A percentile compares a stretch with the other conserved stretches of the same genome.
Evolutionary conservation across 2,888 invertebrate species (phyloP).

Genomic region (Coremacera marginata): DNA sequence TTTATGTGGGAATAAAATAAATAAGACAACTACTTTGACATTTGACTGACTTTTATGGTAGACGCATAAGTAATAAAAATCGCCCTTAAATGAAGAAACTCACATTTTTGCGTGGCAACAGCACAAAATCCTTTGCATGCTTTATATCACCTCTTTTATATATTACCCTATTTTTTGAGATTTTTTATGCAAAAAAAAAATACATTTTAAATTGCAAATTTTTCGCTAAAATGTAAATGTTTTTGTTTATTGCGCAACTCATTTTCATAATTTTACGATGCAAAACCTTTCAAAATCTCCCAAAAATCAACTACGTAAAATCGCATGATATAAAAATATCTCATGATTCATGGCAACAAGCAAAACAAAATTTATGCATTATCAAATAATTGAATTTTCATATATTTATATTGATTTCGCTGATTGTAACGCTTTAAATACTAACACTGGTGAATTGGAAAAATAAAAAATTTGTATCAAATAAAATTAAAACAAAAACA

Average conservation of each 20-base stretch:
- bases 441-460: slow-evolving; percentile 13
- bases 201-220: not conserved
- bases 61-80: no score
- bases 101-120: no score
- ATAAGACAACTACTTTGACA: no score
- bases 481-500: slow-evolving; percentile 27
- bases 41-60: no score
- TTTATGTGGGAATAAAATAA: no score
- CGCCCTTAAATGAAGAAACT: no score
- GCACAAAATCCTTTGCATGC: no score
- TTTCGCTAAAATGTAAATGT: not conserved
- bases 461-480: slow-evolving; percentile 17
- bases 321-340: slow-evolving; percentile 17
- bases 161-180: not conserved
- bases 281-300: slow-evolving; percentile 28
- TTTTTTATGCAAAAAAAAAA: not conserved
- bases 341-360: not conserved
- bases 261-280: not conserved
- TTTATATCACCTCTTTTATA: no score
- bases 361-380: not conserved
- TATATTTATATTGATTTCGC: slow-evolving; percentile 10
- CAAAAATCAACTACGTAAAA: slow-evolving; percentile 24
- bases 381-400: not conserved
- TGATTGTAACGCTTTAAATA: not conserved
- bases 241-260: not conserved